phyloP scores from a whole-genome alignment of 2,888 invertebrate species.

The Euproctis similis region DNA sequence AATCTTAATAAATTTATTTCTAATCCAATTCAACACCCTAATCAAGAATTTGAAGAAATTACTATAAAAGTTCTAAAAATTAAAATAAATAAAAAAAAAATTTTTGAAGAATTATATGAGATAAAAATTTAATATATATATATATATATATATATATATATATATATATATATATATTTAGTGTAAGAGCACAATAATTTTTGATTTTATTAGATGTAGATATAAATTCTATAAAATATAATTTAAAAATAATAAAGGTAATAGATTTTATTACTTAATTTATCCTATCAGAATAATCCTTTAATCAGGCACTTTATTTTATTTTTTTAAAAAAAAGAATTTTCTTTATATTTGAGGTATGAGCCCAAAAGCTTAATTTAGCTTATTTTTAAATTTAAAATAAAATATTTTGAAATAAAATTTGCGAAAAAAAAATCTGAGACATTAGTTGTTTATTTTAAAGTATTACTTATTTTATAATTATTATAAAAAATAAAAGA shows the following conservation, averaged over 20 bases:
- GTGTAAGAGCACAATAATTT: slow-evolving; percentile 78
- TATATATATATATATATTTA: slow-evolving; percentile 73
- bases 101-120: slow-evolving; percentile 64
- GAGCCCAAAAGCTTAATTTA: slow-evolving; percentile 78
- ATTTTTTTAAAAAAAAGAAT: slow-evolving; percentile 56
- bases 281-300: slow-evolving; percentile 67
- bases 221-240: slow-evolving; percentile 78
- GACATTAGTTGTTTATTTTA: slow-evolving; percentile 40
- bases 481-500: slow-evolving; percentile 4
- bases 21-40: slow-evolving; percentile 76
- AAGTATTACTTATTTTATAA: slow-evolving; percentile 20
- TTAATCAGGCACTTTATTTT: slow-evolving; percentile 61
- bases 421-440: too few relatives aligned
- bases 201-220: slow-evolving; percentile 77
- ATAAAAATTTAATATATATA: slow-evolving; percentile 72
- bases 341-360: slow-evolving; percentile 76
- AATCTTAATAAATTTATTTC: slow-evolving; percentile 79
- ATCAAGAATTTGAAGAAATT: slow-evolving; percentile 53
- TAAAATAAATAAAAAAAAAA: slow-evolving; percentile 68
- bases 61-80: slow-evolving; percentile 64
- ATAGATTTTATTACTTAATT: slow-evolving; percentile 45
- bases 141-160: slow-evolving; percentile 48
- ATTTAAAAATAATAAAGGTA: slow-evolving; percentile 79
- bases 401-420: background rate
- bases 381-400: slow-evolving; percentile 49